Percentiles rank a stretch among this genome's conserved stretches.
Evolutionary conservation across 2,888 invertebrate genomes (phyloP).

Genomic region (Brachylomia viminalis): DNA sequence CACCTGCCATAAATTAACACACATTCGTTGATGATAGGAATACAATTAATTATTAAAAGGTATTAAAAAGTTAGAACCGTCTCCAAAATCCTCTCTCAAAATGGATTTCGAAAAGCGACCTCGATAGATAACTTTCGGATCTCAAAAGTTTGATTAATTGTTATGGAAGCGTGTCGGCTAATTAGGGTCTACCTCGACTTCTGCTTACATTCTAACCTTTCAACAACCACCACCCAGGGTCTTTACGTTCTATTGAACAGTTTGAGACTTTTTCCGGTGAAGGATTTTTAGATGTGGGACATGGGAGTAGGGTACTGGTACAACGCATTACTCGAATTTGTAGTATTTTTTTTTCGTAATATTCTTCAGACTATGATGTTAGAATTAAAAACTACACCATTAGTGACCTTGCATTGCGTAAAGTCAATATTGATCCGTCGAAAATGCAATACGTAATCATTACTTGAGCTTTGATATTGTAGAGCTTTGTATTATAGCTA

Average conservation of each 20-base stretch:
- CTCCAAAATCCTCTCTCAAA: conserved; percentile 10
- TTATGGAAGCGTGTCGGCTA: conserved; percentile 49
- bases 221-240: conserved; percentile 47
- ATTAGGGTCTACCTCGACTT: conserved; percentile 54
- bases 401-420: background rate
- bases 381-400: background rate
- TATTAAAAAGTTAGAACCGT: conserved; percentile 2
- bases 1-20: background rate
- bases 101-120: conserved; percentile 23
- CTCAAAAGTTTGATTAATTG: conserved; percentile 59
- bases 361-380: background rate
- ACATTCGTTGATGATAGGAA: background rate
- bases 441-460: background rate
- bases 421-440: background rate
- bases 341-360: background rate
- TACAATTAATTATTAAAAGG: background rate
- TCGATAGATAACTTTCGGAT: conserved; percentile 48
- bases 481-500: background rate
- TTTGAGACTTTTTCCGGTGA: conserved; percentile 21
- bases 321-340: background rate
- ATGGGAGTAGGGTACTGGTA: background rate
- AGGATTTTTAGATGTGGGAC: conserved; percentile 11
- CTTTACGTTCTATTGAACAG: conserved; percentile 37
- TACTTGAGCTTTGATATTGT: background rate
- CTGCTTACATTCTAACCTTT: conserved; percentile 55